phyloP scores from a whole-genome alignment of 1,140 invertebrate species.

The Procambarus clarkii region DNA sequence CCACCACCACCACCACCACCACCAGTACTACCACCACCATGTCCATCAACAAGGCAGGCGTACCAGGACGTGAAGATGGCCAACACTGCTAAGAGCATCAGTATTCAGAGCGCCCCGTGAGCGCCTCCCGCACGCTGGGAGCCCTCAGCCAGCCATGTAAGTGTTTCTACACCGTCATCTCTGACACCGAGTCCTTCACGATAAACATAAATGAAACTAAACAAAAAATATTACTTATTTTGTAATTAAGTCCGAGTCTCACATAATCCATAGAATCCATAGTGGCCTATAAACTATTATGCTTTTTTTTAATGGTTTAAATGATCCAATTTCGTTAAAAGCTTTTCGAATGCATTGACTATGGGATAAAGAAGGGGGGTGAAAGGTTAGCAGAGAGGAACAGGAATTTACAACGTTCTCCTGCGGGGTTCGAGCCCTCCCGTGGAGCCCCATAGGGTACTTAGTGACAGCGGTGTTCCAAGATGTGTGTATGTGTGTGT shows the following conservation, averaged over 20 bases:
- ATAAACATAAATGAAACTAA: neutral
- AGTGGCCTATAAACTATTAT: no score
- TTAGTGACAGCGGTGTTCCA: conserved; percentile 30
- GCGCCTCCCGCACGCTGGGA: conserved; percentile 1
- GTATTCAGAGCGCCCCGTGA: conserved; percentile 32
- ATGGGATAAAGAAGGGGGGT: no score
- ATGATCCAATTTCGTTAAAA: no score
- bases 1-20: neutral
- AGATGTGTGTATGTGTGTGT: neutral
- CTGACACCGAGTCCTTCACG: neutral
- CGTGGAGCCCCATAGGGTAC: neutral
- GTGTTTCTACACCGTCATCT: neutral
- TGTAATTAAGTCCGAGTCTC: no score
- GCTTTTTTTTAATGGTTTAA: no score
- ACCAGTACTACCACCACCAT: conserved; percentile 5
- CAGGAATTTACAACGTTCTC: neutral
- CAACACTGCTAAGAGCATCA: conserved; percentile 34
- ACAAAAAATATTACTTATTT: neutral
- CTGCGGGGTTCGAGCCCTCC: neutral
- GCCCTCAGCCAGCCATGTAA: conserved; percentile 6
- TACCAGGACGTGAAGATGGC: neutral
- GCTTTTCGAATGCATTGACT: no score
- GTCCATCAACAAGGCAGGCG: conserved; percentile 12
- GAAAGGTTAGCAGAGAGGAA: no score
- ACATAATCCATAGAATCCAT: no score